Evolutionary conservation across 2,888 invertebrate genomes (phyloP).

Genomic region (Stegophylla sp.): DNA sequence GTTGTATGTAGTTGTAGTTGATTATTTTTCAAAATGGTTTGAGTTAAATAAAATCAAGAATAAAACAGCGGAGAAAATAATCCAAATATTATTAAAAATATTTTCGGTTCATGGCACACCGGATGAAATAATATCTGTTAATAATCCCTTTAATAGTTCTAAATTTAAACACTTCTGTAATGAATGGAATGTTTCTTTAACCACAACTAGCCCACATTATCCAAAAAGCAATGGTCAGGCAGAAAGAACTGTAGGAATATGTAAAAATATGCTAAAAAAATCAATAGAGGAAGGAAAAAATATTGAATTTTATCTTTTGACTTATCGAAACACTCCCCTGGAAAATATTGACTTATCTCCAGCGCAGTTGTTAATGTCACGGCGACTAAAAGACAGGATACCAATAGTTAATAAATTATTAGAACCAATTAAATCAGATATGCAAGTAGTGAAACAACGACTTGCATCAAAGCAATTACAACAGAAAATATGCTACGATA

Average conservation of each 20-base stretch:
- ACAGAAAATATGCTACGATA: no score
- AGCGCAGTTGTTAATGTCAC: no score
- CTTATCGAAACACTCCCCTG: not conserved
- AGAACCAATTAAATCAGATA: no score
- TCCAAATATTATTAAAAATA: not conserved
- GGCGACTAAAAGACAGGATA: no score
- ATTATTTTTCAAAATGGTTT: not conserved
- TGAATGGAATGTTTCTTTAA: no score
- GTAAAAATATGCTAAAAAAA: conserved; percentile 24
- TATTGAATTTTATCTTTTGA: not conserved
- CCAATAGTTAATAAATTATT: no score
- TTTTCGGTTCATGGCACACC: not conserved
- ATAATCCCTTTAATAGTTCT: not conserved
- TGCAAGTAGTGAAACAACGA: no score
- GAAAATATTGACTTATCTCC: not conserved
- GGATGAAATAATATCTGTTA: not conserved
- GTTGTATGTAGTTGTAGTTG: not conserved
- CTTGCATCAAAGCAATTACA: no score
- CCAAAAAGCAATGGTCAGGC: no score
- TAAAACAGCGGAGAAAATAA: not conserved
- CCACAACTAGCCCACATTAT: no score
- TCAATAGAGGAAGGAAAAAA: not conserved
- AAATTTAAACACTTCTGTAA: not conserved
- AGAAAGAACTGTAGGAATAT: not conserved
- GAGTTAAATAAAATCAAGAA: not conserved